A percentile compares a stretch with the other conserved stretches of the same genome.
phyloP scores from a whole-genome alignment of 1,140 invertebrate genomes.

The Hylaeus anthracinus region DNA sequence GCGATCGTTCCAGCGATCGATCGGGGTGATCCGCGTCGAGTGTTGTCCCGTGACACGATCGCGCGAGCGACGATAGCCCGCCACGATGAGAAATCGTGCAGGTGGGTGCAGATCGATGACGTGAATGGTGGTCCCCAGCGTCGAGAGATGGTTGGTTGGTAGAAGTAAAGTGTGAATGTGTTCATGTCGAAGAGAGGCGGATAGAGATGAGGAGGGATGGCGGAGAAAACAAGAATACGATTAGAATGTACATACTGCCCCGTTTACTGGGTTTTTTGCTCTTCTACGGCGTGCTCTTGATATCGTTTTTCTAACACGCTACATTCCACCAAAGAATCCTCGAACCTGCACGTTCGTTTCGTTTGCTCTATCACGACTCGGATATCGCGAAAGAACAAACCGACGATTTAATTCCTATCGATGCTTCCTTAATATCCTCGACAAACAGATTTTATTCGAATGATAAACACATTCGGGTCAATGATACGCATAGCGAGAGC shows the following conservation, averaged over 20 bases:
- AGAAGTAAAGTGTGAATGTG: slow-evolving; percentile 73
- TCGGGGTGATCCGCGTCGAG: slow-evolving; percentile 64
- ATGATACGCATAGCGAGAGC: slow-evolving; percentile 51
- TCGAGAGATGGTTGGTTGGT: slow-evolving; percentile 72
- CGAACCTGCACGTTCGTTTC: not conserved
- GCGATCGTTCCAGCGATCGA: slow-evolving; percentile 73
- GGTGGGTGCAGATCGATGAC: slow-evolving; percentile 75
- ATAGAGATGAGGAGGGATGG: slow-evolving; percentile 73
- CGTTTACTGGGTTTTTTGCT: slow-evolving; percentile 58
- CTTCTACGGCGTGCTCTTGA: slow-evolving; percentile 56
- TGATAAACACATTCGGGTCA: not conserved
- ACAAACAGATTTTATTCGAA: not conserved
- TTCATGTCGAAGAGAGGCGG: slow-evolving; percentile 73
- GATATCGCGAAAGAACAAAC: no score
- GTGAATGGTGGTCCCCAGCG: slow-evolving; percentile 75
- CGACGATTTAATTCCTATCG: no score
- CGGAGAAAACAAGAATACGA: slow-evolving; percentile 76
- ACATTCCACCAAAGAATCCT: no score
- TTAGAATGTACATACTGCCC: slow-evolving; percentile 72
- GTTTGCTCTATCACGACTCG: not conserved
- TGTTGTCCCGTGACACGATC: slow-evolving; percentile 62
- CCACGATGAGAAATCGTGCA: slow-evolving; percentile 71
- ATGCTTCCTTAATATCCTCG: no score
- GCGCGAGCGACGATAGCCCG: slow-evolving; percentile 59
- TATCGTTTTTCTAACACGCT: slow-evolving; percentile 19